phyloP scores from a whole-genome alignment of 2,888 invertebrate species.

The Halocaridina rubra region DNA sequence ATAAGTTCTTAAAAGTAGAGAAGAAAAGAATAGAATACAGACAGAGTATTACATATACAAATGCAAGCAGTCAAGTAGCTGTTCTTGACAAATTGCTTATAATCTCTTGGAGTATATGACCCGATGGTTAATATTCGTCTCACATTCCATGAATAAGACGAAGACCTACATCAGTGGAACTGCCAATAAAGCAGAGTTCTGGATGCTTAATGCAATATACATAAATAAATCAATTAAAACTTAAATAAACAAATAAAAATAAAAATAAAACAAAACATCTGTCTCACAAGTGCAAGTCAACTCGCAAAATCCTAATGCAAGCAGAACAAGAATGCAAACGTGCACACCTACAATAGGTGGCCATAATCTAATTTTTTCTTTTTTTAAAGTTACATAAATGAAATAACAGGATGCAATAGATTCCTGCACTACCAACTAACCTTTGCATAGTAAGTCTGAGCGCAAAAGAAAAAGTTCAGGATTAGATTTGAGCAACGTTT shows the following conservation, averaged over 20 bases:
- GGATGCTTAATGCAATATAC: too few species aligned
- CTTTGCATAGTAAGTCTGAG: slow-evolving; percentile 63
- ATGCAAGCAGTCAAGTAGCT: too few species aligned
- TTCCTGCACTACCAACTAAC: slow-evolving; percentile 45
- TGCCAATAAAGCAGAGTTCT: too few species aligned
- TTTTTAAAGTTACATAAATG: slow-evolving; percentile 16
- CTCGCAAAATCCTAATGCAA: neutral
- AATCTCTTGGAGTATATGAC: too few species aligned
- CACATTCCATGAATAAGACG: too few species aligned
- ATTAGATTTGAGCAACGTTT: neutral
- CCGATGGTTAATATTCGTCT: too few species aligned
- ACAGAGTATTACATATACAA: too few species aligned
- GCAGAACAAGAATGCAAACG: slow-evolving; percentile 39
- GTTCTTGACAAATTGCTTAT: too few species aligned
- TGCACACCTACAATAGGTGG: slow-evolving; percentile 39
- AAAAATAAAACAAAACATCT: neutral
- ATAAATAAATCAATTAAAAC: too few species aligned
- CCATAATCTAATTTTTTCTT: slow-evolving; percentile 20
- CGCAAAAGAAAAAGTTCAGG: slow-evolving; percentile 13
- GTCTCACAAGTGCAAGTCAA: slow-evolving; percentile 22
- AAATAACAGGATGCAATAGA: neutral
- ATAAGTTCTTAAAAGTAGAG: too few species aligned
- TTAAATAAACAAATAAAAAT: neutral
- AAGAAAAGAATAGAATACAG: too few species aligned
- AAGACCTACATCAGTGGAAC: too few species aligned